Conservation (phyloP, 2,888 invertebrate species). For the Tenodera sinensis region DNA sequence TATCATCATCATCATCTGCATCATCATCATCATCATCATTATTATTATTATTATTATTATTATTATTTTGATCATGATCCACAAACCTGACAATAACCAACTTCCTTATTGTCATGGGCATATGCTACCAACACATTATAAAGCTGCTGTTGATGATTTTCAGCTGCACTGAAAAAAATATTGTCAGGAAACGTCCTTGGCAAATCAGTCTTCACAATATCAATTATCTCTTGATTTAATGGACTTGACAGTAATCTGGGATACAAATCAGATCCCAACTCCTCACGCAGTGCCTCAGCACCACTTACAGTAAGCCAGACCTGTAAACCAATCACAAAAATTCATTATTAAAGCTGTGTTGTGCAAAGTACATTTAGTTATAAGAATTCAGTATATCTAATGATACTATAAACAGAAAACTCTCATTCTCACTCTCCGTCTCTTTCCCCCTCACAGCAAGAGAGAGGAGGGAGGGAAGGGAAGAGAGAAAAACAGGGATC, state of each 20-base stretch:
- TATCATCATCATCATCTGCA: too few species aligned
- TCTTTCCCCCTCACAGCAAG: too few species aligned
- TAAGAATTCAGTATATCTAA: too few species aligned
- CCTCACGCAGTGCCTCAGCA: slow-evolving; percentile 63
- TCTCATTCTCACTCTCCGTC: too few species aligned
- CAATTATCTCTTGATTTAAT: slow-evolving; percentile 68
- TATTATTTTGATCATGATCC: not conserved
- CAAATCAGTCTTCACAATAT: slow-evolving; percentile 82
- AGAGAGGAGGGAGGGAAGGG: too few species aligned
- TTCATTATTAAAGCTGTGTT: not conserved
- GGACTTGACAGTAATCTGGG: slow-evolving; percentile 61
- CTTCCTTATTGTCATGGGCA: slow-evolving; percentile 79
- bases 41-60: too few species aligned
- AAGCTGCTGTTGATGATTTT: slow-evolving; percentile 70
- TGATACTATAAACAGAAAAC: too few species aligned
- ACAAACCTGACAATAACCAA: slow-evolving; percentile 82
- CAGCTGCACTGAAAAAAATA: slow-evolving; percentile 76
- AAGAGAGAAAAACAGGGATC: too few species aligned
- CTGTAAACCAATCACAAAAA: slow-evolving; percentile 37
- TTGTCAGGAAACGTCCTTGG: slow-evolving; percentile 95
- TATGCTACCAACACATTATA: slow-evolving; percentile 84
- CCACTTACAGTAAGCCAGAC: slow-evolving; percentile 88
- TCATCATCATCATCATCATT: too few species aligned
- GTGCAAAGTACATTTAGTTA: not conserved
- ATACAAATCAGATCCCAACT: slow-evolving; percentile 47